Conservation (phyloP, 2,113 vertebrate species). For the Thunnus maccoyii region DNA sequence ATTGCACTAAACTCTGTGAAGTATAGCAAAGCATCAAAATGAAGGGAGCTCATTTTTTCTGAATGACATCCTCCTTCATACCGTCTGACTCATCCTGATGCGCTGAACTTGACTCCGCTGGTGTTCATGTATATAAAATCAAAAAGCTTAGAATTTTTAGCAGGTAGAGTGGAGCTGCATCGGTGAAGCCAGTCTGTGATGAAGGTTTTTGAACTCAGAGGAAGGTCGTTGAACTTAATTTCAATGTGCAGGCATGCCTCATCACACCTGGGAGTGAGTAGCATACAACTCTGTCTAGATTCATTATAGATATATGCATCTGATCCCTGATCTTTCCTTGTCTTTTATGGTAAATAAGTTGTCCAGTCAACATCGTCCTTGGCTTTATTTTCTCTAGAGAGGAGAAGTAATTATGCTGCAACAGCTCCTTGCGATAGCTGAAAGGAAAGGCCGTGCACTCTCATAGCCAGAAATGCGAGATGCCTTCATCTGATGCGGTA, state of each 20-base stretch:
- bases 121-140: neutral
- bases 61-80: neutral
- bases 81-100: neutral
- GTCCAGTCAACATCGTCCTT: neutral
- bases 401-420: neutral
- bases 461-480: neutral
- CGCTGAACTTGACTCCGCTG: neutral
- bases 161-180: neutral
- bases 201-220: too few relatives aligned
- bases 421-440: neutral
- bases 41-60: neutral
- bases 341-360: neutral
- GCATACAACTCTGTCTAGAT: too few relatives aligned
- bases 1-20: neutral
- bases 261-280: neutral
- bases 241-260: neutral
- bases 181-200: neutral
- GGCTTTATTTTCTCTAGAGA: neutral
- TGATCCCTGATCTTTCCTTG: neutral
- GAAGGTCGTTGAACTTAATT: too few relatives aligned
- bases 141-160: neutral
- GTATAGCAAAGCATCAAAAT: neutral
- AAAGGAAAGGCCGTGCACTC: neutral
- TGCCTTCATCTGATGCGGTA: neutral
- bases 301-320: too few relatives aligned